Evolutionary conservation across 2,888 invertebrate genomes (phyloP), one percentile per base, ranked within the genome.

Genomic region (Kryphioiulus occultus): DNA sequence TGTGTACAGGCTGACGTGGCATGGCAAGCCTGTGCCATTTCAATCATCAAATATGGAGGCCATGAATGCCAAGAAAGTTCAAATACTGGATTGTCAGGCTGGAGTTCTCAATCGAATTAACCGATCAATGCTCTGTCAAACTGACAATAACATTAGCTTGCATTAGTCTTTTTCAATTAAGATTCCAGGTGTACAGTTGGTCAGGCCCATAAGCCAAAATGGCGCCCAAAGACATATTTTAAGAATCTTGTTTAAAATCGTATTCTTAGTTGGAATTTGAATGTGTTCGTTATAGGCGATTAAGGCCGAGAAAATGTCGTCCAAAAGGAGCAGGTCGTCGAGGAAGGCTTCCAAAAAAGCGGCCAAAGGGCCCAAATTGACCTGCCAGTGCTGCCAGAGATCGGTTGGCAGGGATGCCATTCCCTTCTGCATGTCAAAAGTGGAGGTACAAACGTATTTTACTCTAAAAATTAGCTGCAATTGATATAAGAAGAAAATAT

Each of bases 301-400:
- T 17, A n/a, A 9, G 3, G 47, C 17, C 47, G 59, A 59, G n/a
- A 22, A 2, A 26, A 68, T 68, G 68, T 68, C 68, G 68, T 26
- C 68, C 26, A 68, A 68, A 26, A 7, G 26, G 68, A 68, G 68
- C 68, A 22, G 68, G 68, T 68, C 68, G 26, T 68, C 68, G 26
- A 26, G n/a, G 26, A 68, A 68, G 26, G 9, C 3, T 68, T 26
- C 68, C 5, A 68, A 26, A 26, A 68, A 68, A n/a, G 19, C 17
- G 0, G 7, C 4, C 26, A 68, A 68, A 9, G 9, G n/a, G n/a
- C n/a, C 22, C 26, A 68, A 68, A n/a, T 26, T 68, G 68, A 68
- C 26, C 26, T 68, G 68, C 68, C 68, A 68, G 68, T 68, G 68
- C 68, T 68, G 68, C 26, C 68, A 68, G 19, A 68, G 22, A 68